Conservation (phyloP, 2,113 vertebrate species). For the Scytalopus superciliaris region DNA sequence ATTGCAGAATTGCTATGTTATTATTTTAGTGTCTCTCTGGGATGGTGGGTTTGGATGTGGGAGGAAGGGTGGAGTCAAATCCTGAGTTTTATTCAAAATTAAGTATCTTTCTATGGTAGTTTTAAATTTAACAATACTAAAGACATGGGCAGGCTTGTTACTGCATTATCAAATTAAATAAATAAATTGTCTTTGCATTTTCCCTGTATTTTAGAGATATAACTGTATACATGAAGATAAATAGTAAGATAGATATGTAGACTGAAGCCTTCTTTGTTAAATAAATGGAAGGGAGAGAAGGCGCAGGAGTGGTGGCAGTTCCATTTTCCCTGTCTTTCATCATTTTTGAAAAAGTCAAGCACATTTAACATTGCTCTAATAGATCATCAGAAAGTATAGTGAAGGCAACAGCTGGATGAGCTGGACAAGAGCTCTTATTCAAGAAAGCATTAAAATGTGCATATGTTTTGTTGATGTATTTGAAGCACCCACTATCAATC, state of each 20-base stretch:
- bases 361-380: background rate
- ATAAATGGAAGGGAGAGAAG: background rate
- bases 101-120: background rate
- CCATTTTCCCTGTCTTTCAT: background rate
- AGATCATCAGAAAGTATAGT: background rate
- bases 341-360: background rate
- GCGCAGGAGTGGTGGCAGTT: background rate
- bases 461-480: background rate
- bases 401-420: background rate
- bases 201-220: background rate
- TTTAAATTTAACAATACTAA: background rate
- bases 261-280: background rate
- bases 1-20: background rate
- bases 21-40: background rate
- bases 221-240: background rate
- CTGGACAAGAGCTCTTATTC: background rate
- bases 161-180: background rate
- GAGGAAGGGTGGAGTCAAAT: background rate
- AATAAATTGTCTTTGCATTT: background rate
- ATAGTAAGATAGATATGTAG: background rate
- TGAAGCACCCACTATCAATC: background rate
- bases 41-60: background rate
- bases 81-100: background rate
- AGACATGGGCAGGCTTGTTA: background rate
- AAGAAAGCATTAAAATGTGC: background rate